phyloP scores from a whole-genome alignment of 2,113 vertebrate species.

The Elephantulus edwardii region DNA sequence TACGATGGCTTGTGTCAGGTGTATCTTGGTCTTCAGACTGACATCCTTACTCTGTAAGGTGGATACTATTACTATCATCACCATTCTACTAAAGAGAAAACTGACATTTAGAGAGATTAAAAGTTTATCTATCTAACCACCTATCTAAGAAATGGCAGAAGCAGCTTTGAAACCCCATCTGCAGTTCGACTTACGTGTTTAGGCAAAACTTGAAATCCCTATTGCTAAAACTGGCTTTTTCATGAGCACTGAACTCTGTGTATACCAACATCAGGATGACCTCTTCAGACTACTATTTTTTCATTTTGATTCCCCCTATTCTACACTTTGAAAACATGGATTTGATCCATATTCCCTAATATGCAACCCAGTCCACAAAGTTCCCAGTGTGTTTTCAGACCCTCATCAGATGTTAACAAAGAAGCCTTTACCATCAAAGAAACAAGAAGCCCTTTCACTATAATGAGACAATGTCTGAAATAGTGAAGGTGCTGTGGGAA shows the following conservation, averaged over 20 bases:
- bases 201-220: background rate
- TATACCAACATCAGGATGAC: background rate
- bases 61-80: no score
- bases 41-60: no score
- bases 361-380: background rate
- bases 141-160: background rate
- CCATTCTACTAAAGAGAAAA: no score
- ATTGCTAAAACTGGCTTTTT: background rate
- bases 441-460: background rate
- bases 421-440: background rate
- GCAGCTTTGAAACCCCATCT: no score
- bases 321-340: background rate
- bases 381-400: background rate
- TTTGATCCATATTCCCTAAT: background rate
- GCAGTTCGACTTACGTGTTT: background rate
- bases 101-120: background rate
- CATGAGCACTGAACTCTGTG: background rate
- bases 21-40: no score
- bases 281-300: no score
- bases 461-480: background rate
- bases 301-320: background rate
- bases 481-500: background rate
- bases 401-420: background rate
- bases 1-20: no score
- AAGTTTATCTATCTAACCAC: background rate